Conservation (phyloP, 2,797 vertebrate species). For the Chromis chromis region DNA sequence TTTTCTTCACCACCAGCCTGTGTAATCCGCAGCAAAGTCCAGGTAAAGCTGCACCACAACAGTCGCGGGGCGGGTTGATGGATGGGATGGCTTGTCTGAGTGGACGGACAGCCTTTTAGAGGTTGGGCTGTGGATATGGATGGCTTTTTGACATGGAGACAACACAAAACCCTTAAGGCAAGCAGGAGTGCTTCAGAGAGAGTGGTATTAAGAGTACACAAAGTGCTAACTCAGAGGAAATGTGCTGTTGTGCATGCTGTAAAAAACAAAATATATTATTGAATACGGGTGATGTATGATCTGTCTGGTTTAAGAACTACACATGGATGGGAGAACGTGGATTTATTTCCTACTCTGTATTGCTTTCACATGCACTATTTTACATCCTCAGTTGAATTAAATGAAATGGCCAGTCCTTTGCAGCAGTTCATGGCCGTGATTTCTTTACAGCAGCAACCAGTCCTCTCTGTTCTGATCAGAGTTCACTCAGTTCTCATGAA, state of each 20-base stretch:
- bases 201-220: conserved; percentile 13
- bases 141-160: conserved; percentile 41
- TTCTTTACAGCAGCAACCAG: neutral
- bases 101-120: conserved; percentile 34
- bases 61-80: conserved; percentile 31
- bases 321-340: conserved; percentile 12
- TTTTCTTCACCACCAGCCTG: conserved; percentile 9
- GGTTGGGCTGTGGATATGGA: conserved; percentile 12
- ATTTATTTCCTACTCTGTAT: conserved; percentile 51
- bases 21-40: conserved; percentile 19
- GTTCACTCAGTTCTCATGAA: conserved; percentile 66
- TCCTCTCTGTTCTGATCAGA: conserved; percentile 20
- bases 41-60: conserved; percentile 22
- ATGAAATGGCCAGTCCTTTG: conserved; percentile 10
- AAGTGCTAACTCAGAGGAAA: conserved; percentile 62
- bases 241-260: conserved; percentile 6
- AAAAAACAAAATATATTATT: conserved; percentile 31
- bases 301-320: conserved; percentile 5
- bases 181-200: conserved; percentile 21
- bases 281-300: conserved; percentile 51
- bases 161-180: conserved; percentile 31
- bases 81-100: conserved; percentile 33
- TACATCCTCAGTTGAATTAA: conserved; percentile 21
- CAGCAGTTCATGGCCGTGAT: neutral
- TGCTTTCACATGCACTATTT: conserved; percentile 39